These are phyloP conservation scores for Ophthalmotilapia sp. DNA, from an alignment of 2,113 vertebrate species.

Conservation along the genomic window DNA sequence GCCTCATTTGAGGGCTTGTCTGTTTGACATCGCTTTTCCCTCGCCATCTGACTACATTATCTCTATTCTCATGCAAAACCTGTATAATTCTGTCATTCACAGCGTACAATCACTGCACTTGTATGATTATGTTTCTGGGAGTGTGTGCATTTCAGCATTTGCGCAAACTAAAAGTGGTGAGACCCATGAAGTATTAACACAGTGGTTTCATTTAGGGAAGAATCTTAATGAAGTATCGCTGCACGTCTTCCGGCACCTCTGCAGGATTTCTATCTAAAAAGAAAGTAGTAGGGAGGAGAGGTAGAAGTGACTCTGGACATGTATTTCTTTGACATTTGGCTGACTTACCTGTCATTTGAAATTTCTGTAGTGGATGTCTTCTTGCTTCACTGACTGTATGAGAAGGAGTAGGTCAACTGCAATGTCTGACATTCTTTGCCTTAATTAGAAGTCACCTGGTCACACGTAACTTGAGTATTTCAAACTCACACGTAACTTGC, in stretches of 20 bases:
- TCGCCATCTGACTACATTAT: constrained; percentile 53
- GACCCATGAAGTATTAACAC: constrained; percentile 6
- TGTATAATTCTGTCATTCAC: constrained; percentile 49
- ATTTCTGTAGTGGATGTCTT: constrained; percentile 38
- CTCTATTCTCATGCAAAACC: constrained; percentile 54
- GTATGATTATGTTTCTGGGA: not conserved
- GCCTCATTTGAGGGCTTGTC: constrained; percentile 61
- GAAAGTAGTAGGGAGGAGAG: not conserved
- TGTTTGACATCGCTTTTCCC: constrained; percentile 53
- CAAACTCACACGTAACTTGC: not conserved
- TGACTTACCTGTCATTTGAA: constrained; percentile 43
- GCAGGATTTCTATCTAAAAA: not conserved
- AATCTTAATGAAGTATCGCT: constrained; percentile 22
- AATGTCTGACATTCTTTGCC: constrained; percentile 23
- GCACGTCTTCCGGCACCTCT: not conserved
- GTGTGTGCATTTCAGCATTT: not conserved
- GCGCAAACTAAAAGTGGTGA: not conserved
- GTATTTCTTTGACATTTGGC: constrained; percentile 45
- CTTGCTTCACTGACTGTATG: constrained; percentile 3
- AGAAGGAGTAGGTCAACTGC: constrained; percentile 22
- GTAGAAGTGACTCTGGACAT: constrained; percentile 29
- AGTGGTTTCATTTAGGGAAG: constrained; percentile 6
- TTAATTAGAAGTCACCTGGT: constrained; percentile 35
- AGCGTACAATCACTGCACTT: not conserved
- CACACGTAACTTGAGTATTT: not conserved